phyloP scores from a whole-genome alignment of 2,797 vertebrate genomes.

The Galago senegalensis region DNA sequence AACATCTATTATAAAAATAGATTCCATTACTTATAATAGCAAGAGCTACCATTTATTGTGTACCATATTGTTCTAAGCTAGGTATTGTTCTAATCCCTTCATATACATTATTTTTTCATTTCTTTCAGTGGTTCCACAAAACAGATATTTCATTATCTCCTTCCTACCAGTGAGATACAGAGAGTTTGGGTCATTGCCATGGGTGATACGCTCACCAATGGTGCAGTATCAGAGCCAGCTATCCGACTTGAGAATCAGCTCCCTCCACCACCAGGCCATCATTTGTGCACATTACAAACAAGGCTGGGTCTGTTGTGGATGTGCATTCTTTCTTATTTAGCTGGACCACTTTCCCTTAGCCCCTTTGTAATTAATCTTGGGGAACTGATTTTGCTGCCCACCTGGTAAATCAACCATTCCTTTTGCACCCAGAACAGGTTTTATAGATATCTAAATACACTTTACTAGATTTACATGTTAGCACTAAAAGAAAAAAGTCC shows the following conservation, averaged over 20 bases:
- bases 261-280: not conserved
- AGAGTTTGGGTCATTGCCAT: not conserved
- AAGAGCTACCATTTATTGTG: not conserved
- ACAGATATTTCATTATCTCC: not conserved
- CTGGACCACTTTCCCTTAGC: conserved; percentile 65
- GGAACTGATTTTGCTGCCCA: conserved; percentile 82
- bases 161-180: not conserved
- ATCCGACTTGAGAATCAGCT: not conserved
- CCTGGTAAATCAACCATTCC: conserved; percentile 86
- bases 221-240: not conserved
- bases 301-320: not conserved
- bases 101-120: not conserved
- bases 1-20: not conserved
- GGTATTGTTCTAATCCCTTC: not conserved
- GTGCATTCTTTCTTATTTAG: conserved; percentile 67
- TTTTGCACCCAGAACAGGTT: conserved; percentile 87
- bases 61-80: not conserved
- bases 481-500: conserved; percentile 83
- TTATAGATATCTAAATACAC: conserved; percentile 89
- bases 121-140: not conserved
- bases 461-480: conserved; percentile 90
- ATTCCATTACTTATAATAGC: not conserved
- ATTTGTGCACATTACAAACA: not conserved
- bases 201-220: not conserved
- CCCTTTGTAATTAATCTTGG: conserved; percentile 58